Conservation (phyloP, 2,797 vertebrate species). For the Xenentodon cancila region DNA sequence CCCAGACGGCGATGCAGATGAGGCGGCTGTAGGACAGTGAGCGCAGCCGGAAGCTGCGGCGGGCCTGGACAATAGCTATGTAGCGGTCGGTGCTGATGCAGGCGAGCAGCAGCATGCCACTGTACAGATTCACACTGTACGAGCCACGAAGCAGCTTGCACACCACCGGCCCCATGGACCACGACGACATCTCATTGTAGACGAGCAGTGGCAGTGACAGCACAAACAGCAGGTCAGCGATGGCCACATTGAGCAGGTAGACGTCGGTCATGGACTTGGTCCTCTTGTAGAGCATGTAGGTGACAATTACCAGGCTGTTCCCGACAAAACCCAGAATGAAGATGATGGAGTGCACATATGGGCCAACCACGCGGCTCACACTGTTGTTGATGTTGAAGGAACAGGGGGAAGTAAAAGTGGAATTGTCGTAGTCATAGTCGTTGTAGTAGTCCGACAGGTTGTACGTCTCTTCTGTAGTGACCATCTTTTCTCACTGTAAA, state of each 20-base stretch:
- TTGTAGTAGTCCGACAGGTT: no score
- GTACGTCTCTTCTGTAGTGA: no score
- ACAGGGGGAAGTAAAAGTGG: conserved; percentile 17
- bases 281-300: conserved; percentile 89
- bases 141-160: conserved; percentile 88
- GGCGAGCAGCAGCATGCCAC: conserved; percentile 90
- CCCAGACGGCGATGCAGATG: conserved; percentile 85
- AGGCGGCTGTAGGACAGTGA: conserved; percentile 76
- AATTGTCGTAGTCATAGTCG: neutral
- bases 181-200: conserved; percentile 83
- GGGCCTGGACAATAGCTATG: conserved; percentile 90
- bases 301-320: conserved; percentile 89
- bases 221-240: conserved; percentile 91
- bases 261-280: conserved; percentile 92
- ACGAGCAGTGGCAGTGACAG: conserved; percentile 84
- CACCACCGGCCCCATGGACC: conserved; percentile 81
- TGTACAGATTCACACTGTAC: conserved; percentile 91
- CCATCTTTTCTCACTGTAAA: no score
- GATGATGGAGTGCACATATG: conserved; percentile 83
- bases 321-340: conserved; percentile 87
- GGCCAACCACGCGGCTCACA: conserved; percentile 36
- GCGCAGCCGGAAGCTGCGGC: conserved; percentile 86
- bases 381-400: neutral
- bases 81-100: conserved; percentile 92
- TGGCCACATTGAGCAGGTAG: conserved; percentile 91